Percentiles rank a stretch among this genome's conserved stretches.
phyloP scores from a whole-genome alignment of 1,140 invertebrate species.

The Drosophila kohkoa region DNA sequence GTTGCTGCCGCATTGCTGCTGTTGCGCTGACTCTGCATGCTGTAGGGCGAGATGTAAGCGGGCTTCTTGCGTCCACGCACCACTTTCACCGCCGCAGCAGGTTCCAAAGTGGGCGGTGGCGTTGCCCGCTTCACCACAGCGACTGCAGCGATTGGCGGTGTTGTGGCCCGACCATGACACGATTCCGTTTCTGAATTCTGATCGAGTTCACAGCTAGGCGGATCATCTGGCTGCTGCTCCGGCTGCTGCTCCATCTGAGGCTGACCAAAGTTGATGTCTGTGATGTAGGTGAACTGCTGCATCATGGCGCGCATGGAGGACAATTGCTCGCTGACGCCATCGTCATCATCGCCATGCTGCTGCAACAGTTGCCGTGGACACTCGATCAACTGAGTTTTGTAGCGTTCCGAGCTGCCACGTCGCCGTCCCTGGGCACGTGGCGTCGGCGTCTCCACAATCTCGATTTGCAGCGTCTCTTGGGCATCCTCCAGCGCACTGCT shows the following conservation, averaged over 20 bases:
- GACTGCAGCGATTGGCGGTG: constrained; percentile 9
- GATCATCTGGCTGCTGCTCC: constrained; percentile 69
- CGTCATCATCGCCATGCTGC: constrained; percentile 66
- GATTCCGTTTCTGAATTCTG: constrained; percentile 86
- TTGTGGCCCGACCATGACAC: constrained; percentile 59
- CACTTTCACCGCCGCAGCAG: constrained; percentile 86
- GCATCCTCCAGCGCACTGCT: constrained; percentile 59
- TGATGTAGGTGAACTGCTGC: constrained; percentile 74
- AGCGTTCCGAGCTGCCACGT: constrained; percentile 71
- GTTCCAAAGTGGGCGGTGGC: constrained; percentile 41
- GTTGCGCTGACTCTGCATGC: constrained; percentile 83
- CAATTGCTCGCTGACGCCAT: constrained; percentile 86
- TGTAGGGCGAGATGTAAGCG: constrained; percentile 88
- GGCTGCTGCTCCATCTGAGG: not conserved
- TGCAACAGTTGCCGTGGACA: constrained; percentile 57
- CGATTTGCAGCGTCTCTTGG: constrained; percentile 78
- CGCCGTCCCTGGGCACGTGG: constrained; percentile 57
- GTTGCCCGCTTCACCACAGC: not conserved
- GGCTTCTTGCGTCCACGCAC: constrained; percentile 92
- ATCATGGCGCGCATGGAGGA: constrained; percentile 81
- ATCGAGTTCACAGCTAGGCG: constrained; percentile 84
- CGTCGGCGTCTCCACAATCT: constrained; percentile 63
- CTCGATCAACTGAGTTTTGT: constrained; percentile 77
- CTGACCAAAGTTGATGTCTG: constrained; percentile 58
- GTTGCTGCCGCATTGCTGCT: constrained; percentile 55